These are phyloP conservation scores for Prionailurus viverrinus DNA, from an alignment of 2,113 vertebrate species.

Conservation along the genomic window DNA sequence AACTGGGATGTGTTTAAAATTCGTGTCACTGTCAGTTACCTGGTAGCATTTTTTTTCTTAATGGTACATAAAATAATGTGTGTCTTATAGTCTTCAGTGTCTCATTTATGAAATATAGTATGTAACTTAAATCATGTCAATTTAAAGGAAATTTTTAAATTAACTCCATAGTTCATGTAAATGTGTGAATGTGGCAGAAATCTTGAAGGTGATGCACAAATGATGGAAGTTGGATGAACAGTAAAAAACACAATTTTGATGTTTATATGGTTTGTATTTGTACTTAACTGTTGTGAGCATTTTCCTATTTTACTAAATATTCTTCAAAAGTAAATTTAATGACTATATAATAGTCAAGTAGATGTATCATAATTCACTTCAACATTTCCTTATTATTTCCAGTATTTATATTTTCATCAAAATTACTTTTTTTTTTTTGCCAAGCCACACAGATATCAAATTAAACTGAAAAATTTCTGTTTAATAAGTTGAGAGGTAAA, in stretches of 20 bases:
- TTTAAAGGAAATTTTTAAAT: slow-evolving; percentile 25
- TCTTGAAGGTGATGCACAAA: not conserved
- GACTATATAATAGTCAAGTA: not conserved
- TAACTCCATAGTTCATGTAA: not conserved
- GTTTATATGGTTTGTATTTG: not conserved
- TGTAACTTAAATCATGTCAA: not conserved
- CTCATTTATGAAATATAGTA: slow-evolving; percentile 34
- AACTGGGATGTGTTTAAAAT: slow-evolving; percentile 46
- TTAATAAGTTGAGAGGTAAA: slow-evolving; percentile 1
- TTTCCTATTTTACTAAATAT: slow-evolving; percentile 23
- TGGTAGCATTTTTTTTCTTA: slow-evolving; percentile 22
- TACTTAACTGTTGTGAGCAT: not conserved
- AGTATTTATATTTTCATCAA: slow-evolving; percentile 49
- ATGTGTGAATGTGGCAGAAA: not conserved
- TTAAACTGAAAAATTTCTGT: not conserved
- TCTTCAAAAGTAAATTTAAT: slow-evolving; percentile 20
- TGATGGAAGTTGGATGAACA: not conserved
- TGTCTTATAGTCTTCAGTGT: not conserved
- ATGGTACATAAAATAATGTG: slow-evolving; percentile 32
- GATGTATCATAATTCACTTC: slow-evolving; percentile 14
- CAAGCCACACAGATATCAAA: slow-evolving; percentile 3
- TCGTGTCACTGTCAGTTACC: not conserved
- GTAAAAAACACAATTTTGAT: slow-evolving; percentile 10
- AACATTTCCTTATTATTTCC: slow-evolving; percentile 13
- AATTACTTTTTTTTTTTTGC: not conserved